Conservation (phyloP, 2,113 vertebrate genomes). For the Malurus alboscapulatus region DNA sequence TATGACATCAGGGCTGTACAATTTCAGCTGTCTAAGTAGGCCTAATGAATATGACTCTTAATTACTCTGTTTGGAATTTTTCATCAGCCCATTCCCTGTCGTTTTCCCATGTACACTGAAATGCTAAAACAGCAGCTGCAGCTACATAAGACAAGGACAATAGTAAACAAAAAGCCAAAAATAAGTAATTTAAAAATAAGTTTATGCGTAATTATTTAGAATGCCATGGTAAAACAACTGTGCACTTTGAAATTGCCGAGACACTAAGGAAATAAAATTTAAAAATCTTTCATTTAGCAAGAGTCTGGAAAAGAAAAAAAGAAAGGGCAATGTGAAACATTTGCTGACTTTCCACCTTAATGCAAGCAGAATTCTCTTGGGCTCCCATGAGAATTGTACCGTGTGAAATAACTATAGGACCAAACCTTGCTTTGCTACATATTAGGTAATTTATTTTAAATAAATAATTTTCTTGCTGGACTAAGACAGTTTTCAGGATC, state of each 20-base stretch:
- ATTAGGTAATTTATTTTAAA: not conserved
- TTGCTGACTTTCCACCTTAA: not conserved
- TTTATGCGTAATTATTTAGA: not conserved
- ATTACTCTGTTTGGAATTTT: constrained; percentile 1
- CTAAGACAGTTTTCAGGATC: not conserved
- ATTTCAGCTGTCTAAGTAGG: constrained; percentile 26
- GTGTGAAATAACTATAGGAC: not conserved
- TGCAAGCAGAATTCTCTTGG: not conserved
- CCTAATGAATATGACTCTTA: not conserved
- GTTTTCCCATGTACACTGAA: constrained; percentile 12
- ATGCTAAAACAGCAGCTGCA: constrained; percentile 28
- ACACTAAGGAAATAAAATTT: not conserved
- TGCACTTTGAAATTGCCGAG: not conserved
- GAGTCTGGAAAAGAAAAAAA: not conserved
- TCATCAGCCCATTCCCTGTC: not conserved
- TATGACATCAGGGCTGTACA: not conserved
- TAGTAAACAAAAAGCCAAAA: constrained; percentile 22
- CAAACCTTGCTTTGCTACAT: not conserved
- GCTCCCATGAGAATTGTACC: not conserved
- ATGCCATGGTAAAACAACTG: not conserved
- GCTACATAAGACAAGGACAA: not conserved
- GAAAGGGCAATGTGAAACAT: not conserved
- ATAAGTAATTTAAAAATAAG: not conserved
- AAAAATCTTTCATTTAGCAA: not conserved
- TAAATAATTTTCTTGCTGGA: not conserved